A percentile compares a stretch with the other conserved stretches of the same genome.
Conservation (phyloP, 2,888 invertebrate genomes). For the Ennomos erosarius region DNA sequence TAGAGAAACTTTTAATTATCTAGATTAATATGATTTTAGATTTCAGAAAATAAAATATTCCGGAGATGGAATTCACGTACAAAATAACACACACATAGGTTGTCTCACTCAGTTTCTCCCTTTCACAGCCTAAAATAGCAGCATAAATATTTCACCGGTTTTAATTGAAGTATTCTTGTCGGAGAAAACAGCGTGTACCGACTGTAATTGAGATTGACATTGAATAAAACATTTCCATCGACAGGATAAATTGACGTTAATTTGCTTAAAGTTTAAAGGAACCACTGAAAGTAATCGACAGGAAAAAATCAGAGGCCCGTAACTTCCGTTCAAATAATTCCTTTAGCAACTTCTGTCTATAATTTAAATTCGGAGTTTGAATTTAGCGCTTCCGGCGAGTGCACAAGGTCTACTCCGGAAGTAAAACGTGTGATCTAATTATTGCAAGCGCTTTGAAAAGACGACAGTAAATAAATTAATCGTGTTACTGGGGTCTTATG, state of each 20-base stretch:
- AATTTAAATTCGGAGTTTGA: conserved; percentile 36
- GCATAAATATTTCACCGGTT: too few relatives aligned
- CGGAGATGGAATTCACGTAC: too few relatives aligned
- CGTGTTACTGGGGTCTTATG: conserved; percentile 66
- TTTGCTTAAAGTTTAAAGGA: conserved; percentile 58
- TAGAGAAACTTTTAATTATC: too few relatives aligned
- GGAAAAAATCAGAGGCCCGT: conserved; percentile 50
- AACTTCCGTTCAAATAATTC: conserved; percentile 37
- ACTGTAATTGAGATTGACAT: too few relatives aligned
- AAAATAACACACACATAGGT: too few relatives aligned
- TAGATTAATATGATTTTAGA: too few relatives aligned
- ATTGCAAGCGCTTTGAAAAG: conserved; percentile 57
- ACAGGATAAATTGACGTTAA: conserved; percentile 60
- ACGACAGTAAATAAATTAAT: conserved; percentile 71
- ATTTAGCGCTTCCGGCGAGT: conserved; percentile 34
- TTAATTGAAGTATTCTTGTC: too few relatives aligned
- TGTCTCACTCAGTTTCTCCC: too few relatives aligned
- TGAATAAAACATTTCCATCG: conserved; percentile 51
- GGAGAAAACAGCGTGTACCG: too few relatives aligned
- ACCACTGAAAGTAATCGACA: conserved; percentile 52
- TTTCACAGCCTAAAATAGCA: too few relatives aligned
- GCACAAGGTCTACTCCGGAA: conserved; percentile 39
- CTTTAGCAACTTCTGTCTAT: conserved; percentile 32
- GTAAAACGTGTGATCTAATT: conserved; percentile 54
- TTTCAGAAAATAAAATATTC: too few relatives aligned